Evolutionary conservation across 2,797 vertebrate genomes (phyloP).

Genomic region (Graptemys geographica): DNA sequence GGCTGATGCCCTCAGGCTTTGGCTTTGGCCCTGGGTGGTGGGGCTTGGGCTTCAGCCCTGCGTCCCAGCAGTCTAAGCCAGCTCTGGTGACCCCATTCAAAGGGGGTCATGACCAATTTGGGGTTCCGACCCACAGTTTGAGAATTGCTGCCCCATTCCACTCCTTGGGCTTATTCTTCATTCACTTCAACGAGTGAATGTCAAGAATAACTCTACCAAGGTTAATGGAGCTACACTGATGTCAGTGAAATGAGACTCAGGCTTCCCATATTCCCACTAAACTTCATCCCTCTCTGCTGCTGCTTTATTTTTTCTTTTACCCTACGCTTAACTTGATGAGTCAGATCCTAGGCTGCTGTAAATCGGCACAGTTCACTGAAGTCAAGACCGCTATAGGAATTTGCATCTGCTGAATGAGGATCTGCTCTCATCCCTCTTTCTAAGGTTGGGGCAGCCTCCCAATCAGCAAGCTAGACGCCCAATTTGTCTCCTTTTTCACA

Average conservation of each 20-base stretch:
- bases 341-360: neutral
- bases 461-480: neutral
- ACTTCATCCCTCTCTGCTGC: neutral
- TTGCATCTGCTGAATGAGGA: neutral
- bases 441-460: neutral
- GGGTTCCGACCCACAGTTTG: too few relatives aligned
- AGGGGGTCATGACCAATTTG: too few relatives aligned
- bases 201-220: neutral
- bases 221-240: neutral
- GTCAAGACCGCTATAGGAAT: neutral
- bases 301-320: neutral
- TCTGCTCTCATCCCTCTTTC: neutral
- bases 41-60: too few relatives aligned
- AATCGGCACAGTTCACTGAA: rapidly evolving
- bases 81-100: too few relatives aligned
- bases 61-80: too few relatives aligned
- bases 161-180: slow-evolving; percentile 1
- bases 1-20: too few relatives aligned
- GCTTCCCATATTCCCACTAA: neutral
- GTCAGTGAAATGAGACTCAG: neutral
- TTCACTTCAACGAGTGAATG: neutral
- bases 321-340: rapidly evolving
- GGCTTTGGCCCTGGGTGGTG: too few relatives aligned
- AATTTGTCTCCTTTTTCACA: neutral
- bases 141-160: neutral